Evolutionary conservation across 2,113 vertebrate genomes (phyloP).

Genomic region (human): DNA sequence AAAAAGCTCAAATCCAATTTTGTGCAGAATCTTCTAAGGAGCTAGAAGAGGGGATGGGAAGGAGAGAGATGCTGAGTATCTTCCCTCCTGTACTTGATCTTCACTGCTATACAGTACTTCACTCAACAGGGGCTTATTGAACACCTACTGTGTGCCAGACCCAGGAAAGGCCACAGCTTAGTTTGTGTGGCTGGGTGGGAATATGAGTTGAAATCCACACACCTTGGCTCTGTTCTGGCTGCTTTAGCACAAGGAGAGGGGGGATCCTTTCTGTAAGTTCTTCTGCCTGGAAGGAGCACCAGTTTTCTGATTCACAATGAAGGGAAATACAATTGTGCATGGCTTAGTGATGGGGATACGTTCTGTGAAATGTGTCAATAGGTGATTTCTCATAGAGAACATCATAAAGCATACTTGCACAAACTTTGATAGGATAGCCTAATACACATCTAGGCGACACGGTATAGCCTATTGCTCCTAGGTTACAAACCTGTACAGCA

Average conservation of each 20-base stretch:
- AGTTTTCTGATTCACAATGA: neutral
- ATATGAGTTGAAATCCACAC: neutral
- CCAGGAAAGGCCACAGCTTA: neutral
- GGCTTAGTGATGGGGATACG: neutral
- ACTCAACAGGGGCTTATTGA: neutral
- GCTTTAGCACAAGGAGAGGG: neutral
- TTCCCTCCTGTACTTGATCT: neutral
- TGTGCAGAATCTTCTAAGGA: constrained; percentile 34
- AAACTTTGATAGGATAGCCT: neutral
- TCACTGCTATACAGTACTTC: neutral
- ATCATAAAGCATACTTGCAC: neutral
- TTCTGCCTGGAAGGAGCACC: neutral
- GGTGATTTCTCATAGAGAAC: neutral
- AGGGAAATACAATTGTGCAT: neutral
- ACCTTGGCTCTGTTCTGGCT: neutral
- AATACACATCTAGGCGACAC: neutral
- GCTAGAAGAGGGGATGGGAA: neutral
- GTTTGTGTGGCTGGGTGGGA: neutral
- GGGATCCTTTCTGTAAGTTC: neutral
- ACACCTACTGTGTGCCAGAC: neutral
- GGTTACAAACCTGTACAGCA: neutral
- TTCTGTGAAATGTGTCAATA: neutral
- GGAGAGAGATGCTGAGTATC: neutral
- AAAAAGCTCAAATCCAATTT: constrained; percentile 57
- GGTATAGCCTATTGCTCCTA: neutral